phyloP scores from a whole-genome alignment of 2,888 invertebrate species.

The Brenthis hecate region DNA sequence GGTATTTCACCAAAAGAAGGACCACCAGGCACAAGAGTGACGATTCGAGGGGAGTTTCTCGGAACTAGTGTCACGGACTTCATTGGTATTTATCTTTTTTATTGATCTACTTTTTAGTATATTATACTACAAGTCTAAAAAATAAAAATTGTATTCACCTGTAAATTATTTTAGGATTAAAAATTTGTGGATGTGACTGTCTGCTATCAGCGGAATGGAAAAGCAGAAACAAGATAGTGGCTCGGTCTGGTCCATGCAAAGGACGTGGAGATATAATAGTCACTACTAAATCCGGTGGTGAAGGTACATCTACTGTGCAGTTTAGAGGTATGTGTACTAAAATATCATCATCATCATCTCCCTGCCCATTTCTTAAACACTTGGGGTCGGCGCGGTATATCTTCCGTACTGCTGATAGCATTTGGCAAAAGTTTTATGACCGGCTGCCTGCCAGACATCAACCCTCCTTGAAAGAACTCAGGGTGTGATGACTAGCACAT shows the following conservation, averaged over 20 bases:
- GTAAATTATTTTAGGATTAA: conserved; percentile 84
- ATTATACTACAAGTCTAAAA: too few species aligned
- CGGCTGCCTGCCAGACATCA: too few species aligned
- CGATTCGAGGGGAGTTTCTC: conserved; percentile 97
- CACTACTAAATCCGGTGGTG: conserved; percentile 92
- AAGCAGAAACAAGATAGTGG: conserved; percentile 97
- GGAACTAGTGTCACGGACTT: conserved; percentile 93
- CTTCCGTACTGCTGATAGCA: too few species aligned
- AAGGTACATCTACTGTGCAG: conserved; percentile 94
- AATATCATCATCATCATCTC: background rate
- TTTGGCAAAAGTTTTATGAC: too few species aligned
- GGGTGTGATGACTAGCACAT: too few species aligned
- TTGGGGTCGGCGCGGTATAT: too few species aligned
- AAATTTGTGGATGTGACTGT: conserved; percentile 98
- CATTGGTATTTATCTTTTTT: conserved; percentile 82
- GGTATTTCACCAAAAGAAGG: conserved; percentile 99
- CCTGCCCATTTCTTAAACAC: too few species aligned
- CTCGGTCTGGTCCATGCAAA: conserved; percentile 95
- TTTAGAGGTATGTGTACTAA: conserved; percentile 85
- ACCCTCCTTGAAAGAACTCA: too few species aligned
- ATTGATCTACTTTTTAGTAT: too few species aligned
- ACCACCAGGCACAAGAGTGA: conserved; percentile 97
- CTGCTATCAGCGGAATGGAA: conserved; percentile 98
- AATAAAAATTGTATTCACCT: too few species aligned
- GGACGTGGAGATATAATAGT: conserved; percentile 96